Conservation (phyloP, 2,113 vertebrate genomes). For the Dicentrarchus labrax region DNA sequence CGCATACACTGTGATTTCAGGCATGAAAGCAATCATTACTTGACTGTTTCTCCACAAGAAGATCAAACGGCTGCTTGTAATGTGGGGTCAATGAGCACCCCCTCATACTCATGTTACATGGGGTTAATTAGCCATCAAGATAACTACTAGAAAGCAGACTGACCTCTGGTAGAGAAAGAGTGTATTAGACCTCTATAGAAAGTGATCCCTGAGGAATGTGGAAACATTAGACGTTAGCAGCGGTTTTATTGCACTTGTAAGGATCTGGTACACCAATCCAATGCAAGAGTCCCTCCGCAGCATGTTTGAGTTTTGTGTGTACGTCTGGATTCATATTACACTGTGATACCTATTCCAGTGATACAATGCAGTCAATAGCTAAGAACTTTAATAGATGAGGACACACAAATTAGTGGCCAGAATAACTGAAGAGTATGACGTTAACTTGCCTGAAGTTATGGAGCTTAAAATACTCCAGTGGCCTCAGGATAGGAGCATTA, state of each 20-base stretch:
- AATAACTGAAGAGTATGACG: conserved; percentile 20
- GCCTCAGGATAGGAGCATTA: conserved; percentile 33
- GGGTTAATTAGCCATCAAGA: conserved; percentile 28
- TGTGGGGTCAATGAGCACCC: conserved; percentile 16
- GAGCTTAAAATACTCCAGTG: conserved; percentile 60
- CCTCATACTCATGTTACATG: conserved; percentile 4
- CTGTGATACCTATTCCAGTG: conserved; percentile 3
- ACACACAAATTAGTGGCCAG: conserved; percentile 9
- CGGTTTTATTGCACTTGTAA: conserved; percentile 27
- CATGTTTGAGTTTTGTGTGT: not conserved
- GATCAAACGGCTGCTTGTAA: conserved; percentile 16
- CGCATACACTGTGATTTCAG: not conserved
- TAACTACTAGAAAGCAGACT: not conserved
- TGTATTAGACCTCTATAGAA: not conserved
- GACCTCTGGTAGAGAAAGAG: not conserved
- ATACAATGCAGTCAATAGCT: not conserved
- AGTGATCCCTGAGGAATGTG: conserved; percentile 35
- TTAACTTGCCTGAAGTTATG: conserved; percentile 24
- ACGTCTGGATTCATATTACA: conserved; percentile 36
- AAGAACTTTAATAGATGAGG: conserved; percentile 9
- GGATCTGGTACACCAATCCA: conserved; percentile 18
- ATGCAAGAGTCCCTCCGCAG: not conserved
- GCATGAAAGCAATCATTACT: not conserved
- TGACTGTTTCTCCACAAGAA: not conserved
- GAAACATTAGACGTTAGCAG: conserved; percentile 31